Evolutionary conservation across 2,797 vertebrate genomes (phyloP), one percentile per base, ranked within the genome.

Genomic region (Lutjanus argentimaculatus): DNA sequence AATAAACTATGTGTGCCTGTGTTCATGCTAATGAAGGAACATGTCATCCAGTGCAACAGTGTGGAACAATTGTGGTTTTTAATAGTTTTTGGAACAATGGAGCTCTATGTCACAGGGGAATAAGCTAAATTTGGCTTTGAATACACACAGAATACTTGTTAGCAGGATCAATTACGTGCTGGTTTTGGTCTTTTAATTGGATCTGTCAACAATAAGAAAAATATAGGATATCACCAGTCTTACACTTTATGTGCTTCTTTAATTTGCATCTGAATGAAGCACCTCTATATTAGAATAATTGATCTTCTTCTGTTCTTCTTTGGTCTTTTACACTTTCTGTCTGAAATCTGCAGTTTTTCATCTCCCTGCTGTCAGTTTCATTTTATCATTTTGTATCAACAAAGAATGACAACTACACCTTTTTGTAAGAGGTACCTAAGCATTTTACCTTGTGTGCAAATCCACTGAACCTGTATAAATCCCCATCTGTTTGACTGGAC

Each of bases 401-500:
- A n/a, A 19, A 43, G 15, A 51, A 12, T 1, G 6, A 55, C 36
- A 25, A 22, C 13, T 14, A 14, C 46, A 48, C 65, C 43, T 43
- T 14, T 72, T 30, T 15, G 16, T 25, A 21, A 51, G 17, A 64
- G 13, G 36, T 21, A 56, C 30, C 30, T 36, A 14, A 40, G 65
- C 57, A 15, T 59, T 45, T 46, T 46, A 25, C n/a, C 43, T 30
- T 8, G 15, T 8, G 25, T 25, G 49, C 17, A 19, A 25, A 71
- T 67, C 10, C 62, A 3, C 5, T 45, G 57, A 66, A 46, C 6
- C 53, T 17, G 43, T 7, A 65, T 22, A 25, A 51, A 74, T 57
- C 36, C 46, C 21, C 42, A n/a, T 69, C 19, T 30, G 61, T 75
- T 57, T 40, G 16, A 46, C 49, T 6, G 9, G 67, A 75, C 51